These are phyloP conservation scores for Litocranius walleri DNA, from an alignment of 2,113 vertebrate genomes.

Conservation along the genomic window DNA sequence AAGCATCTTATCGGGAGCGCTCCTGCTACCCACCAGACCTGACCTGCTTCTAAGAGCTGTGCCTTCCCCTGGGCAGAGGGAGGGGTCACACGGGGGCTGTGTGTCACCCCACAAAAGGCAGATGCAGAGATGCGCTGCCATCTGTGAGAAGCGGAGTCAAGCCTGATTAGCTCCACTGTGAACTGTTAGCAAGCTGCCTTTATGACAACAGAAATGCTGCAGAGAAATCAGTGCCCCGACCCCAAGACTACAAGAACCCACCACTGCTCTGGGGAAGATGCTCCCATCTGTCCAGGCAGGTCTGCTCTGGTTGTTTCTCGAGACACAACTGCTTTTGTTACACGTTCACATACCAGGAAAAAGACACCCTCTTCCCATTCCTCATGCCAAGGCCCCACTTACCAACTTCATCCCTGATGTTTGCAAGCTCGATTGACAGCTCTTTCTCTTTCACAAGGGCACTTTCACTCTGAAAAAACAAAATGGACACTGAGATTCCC, in stretches of 20 bases:
- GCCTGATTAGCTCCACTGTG: not conserved
- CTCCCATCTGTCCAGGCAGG: not conserved
- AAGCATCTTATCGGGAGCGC: not conserved
- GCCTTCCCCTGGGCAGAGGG: not conserved
- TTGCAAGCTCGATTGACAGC: slow-evolving; percentile 90
- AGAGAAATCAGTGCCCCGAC: not conserved
- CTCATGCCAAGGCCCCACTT: slow-evolving; percentile 79
- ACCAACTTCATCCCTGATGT: slow-evolving; percentile 98
- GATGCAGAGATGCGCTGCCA: not conserved
- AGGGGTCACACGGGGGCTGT: no score
- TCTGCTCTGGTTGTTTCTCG: not conserved
- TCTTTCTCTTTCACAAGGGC: slow-evolving; percentile 92
- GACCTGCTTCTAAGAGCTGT: not conserved
- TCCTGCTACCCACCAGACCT: not conserved
- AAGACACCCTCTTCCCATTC: not conserved
- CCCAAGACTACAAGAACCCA: not conserved
- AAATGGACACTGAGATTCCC: slow-evolving; percentile 65
- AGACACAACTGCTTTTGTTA: slow-evolving; percentile 26
- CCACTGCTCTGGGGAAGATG: not conserved
- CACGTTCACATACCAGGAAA: slow-evolving; percentile 41
- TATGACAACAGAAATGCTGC: not conserved
- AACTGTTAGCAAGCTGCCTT: not conserved
- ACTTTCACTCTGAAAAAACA: slow-evolving; percentile 89
- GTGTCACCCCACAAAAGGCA: not conserved
- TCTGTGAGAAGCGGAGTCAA: slow-evolving; percentile 11